Percentiles rank a stretch among this genome's conserved stretches.
These are phyloP conservation scores for Drosophila varians DNA, from an alignment of 1,140 invertebrate genomes.

Conservation along the genomic window DNA sequence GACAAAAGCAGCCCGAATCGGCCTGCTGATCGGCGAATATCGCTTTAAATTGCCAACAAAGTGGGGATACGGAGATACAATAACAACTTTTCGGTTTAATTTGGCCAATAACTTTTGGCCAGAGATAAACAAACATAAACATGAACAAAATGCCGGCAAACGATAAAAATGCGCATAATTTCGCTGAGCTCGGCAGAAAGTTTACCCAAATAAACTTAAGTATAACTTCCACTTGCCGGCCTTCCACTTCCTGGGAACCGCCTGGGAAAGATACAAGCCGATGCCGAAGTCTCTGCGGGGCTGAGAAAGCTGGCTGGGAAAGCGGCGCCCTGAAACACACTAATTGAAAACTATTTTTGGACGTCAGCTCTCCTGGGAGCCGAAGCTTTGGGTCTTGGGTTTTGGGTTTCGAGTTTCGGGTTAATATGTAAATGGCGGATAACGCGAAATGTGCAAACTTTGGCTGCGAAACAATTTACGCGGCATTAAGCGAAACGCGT, in stretches of 20 bases:
- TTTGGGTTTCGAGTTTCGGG: slow-evolving; percentile 48
- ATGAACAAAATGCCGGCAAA: slow-evolving; percentile 42
- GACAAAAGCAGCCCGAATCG: slow-evolving; percentile 8
- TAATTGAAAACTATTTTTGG: slow-evolving; percentile 81
- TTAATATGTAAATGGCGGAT: slow-evolving; percentile 77
- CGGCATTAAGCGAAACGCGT: slow-evolving; percentile 78
- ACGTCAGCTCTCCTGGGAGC: slow-evolving; percentile 32
- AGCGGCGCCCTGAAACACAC: slow-evolving; percentile 41
- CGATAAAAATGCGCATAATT: slow-evolving; percentile 80
- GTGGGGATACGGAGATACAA: slow-evolving; percentile 29
- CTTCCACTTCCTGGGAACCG: background rate
- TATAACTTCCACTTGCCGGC: slow-evolving; percentile 38
- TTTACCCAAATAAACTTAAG: slow-evolving; percentile 70
- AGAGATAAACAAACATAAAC: slow-evolving; percentile 67
- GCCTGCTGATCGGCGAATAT: slow-evolving; percentile 15
- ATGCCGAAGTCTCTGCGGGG: too few relatives aligned
- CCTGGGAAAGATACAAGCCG: slow-evolving; percentile 20
- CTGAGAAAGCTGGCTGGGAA: too few relatives aligned
- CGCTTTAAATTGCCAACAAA: slow-evolving; percentile 54
- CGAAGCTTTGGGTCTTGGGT: background rate
- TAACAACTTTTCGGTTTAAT: slow-evolving; percentile 51
- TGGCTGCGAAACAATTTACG: slow-evolving; percentile 79
- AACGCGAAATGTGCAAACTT: slow-evolving; percentile 80
- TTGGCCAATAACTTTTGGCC: slow-evolving; percentile 55
- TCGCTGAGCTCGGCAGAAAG: slow-evolving; percentile 55